Conservation (phyloP, 1,140 invertebrate genomes). For the Latrodectus geometricus region DNA sequence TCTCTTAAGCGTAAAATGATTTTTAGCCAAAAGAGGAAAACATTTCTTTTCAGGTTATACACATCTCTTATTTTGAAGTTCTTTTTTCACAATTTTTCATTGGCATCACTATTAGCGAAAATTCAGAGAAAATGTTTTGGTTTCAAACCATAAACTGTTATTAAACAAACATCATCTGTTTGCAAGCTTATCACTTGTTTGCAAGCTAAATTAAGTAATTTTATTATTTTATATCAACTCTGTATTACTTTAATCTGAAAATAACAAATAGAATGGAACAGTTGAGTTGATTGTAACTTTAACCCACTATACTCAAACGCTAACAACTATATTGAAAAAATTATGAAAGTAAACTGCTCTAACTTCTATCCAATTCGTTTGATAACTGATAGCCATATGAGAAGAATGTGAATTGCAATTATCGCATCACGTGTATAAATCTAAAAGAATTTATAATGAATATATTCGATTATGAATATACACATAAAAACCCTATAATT, state of each 20-base stretch:
- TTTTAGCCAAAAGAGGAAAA: constrained; percentile 31
- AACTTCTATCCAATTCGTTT: too few species aligned
- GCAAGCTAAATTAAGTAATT: not conserved
- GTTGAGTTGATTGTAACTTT: too few species aligned
- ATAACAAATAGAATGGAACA: not conserved
- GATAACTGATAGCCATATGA: too few species aligned
- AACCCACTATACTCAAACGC: too few species aligned
- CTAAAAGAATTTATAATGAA: too few species aligned
- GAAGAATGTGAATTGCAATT: too few species aligned
- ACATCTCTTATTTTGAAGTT: constrained; percentile 2
- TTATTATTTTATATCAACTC: not conserved
- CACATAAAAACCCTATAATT: too few species aligned
- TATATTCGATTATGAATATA: too few species aligned
- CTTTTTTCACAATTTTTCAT: constrained; percentile 19
- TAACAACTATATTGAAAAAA: too few species aligned
- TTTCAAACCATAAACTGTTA: not conserved
- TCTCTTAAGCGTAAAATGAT: constrained; percentile 45
- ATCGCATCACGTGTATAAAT: too few species aligned
- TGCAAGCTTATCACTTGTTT: too few species aligned
- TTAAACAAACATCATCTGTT: not conserved
- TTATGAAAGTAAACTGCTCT: too few species aligned
- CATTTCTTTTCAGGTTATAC: not conserved
- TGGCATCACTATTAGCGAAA: not conserved
- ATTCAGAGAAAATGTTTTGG: not conserved
- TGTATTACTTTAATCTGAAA: not conserved